Conservation (phyloP, 1,140 invertebrate species). For the Pristionchus pacificus region DNA sequence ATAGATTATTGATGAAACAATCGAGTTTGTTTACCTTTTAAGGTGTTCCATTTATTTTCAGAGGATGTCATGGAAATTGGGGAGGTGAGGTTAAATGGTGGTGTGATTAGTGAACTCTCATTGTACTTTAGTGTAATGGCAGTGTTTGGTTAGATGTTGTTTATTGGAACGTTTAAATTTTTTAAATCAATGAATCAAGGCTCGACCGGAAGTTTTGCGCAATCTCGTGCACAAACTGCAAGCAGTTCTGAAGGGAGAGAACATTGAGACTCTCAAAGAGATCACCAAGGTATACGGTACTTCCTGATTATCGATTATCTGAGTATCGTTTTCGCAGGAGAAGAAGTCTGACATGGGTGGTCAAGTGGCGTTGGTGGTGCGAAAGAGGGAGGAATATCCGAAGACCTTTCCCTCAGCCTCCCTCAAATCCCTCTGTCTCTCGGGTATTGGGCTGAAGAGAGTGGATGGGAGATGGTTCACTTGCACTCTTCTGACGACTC, state of each 20-base stretch:
- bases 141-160: no score
- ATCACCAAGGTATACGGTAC: not conserved
- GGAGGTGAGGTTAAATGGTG: no score
- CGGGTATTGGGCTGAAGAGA: not conserved
- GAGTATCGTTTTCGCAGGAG: not conserved
- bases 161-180: no score
- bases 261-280: not conserved
- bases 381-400: not conserved
- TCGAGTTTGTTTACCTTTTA: no score
- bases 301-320: not conserved
- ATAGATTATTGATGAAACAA: no score
- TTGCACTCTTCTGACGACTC: not conserved
- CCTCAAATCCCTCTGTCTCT: not conserved
- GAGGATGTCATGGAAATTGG: no score
- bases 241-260: not conserved
- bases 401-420: not conserved
- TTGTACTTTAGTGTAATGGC: no score
- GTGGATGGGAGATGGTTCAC: constrained; percentile 14
- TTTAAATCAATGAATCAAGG: not conserved
- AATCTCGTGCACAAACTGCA: not conserved
- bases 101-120: no score
- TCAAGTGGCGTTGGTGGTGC: not conserved
- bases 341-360: not conserved
- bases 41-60: no score
- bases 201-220: not conserved